A percentile compares a stretch with the other conserved stretches of the same genome.
phyloP scores from a whole-genome alignment of 2,113 vertebrate species.

The Rhynchomys soricoides region DNA sequence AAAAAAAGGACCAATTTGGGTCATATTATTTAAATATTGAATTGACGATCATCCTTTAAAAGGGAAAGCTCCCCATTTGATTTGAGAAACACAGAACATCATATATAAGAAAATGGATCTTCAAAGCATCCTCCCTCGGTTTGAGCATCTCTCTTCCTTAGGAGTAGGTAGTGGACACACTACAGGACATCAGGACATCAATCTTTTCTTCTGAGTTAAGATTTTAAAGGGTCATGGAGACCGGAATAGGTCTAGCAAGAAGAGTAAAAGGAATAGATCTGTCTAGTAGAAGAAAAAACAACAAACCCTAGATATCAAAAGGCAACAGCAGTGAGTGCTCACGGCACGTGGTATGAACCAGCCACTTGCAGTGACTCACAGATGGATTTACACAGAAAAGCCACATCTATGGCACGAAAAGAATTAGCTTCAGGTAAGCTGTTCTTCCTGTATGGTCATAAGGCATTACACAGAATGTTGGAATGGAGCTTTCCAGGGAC shows the following conservation, averaged over 20 bases:
- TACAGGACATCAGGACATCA: background rate
- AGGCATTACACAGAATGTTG: background rate
- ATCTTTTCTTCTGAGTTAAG: background rate
- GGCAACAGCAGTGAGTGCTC: background rate
- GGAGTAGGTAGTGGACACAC: background rate
- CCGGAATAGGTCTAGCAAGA: background rate
- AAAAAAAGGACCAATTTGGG: background rate
- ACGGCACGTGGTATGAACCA: background rate
- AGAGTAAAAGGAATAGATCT: background rate
- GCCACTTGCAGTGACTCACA: background rate
- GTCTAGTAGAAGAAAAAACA: background rate
- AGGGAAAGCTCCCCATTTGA: constrained; percentile 21
- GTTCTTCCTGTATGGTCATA: background rate
- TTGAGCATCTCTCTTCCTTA: background rate
- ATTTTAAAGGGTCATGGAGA: constrained; percentile 30
- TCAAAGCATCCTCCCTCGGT: background rate
- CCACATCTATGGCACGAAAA: background rate
- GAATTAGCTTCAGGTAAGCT: background rate
- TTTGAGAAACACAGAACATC: background rate
- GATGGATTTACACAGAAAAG: constrained; percentile 16
- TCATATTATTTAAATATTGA: constrained; percentile 30
- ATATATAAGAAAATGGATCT: background rate
- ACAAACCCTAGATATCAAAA: constrained; percentile 11
- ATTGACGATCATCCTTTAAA: background rate
- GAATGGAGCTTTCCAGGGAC: background rate